phyloP scores from a whole-genome alignment of 1,140 invertebrate genomes.

The Helicoverpa zea region DNA sequence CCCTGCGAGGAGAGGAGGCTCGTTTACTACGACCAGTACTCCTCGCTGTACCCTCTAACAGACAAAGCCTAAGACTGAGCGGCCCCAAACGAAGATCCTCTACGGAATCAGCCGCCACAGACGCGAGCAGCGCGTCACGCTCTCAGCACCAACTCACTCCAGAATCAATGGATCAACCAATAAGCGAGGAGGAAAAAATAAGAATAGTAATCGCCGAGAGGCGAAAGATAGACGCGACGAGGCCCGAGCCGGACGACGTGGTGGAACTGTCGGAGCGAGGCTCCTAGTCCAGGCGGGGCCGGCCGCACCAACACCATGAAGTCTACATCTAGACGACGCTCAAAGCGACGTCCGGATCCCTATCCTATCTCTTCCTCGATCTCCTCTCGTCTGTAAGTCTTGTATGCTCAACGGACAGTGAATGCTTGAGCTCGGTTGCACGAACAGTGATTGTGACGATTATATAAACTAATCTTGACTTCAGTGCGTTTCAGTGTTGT shows the following conservation, averaged over 20 bases:
- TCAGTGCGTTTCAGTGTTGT: conserved; percentile 48
- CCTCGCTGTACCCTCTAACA: conserved; percentile 73
- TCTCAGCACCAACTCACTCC: conserved; percentile 60
- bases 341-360: conserved; percentile 53
- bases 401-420: conserved; percentile 66
- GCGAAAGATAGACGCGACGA: conserved; percentile 78
- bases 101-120: conserved; percentile 70
- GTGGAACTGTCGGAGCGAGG: conserved; percentile 81
- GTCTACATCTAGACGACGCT: conserved; percentile 79
- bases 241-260: conserved; percentile 78
- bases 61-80: conserved; percentile 69
- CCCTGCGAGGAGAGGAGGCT: conserved; percentile 77
- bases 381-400: conserved; percentile 60
- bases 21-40: conserved; percentile 76
- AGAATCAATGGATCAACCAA: conserved; percentile 65
- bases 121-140: conserved; percentile 65
- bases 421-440: conserved; percentile 79
- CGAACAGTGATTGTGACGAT: conserved; percentile 61
- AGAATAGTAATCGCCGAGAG: conserved; percentile 85
- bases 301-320: conserved; percentile 84
- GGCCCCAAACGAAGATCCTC: conserved; percentile 71
- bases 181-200: conserved; percentile 83
- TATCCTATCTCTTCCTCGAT: conserved; percentile 53
- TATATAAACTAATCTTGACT: conserved; percentile 34
- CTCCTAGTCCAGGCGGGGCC: conserved; percentile 84